These are phyloP conservation scores for Sinocyclocheilus rhinocerous DNA, from an alignment of 2,113 vertebrate genomes.

Conservation along the genomic window DNA sequence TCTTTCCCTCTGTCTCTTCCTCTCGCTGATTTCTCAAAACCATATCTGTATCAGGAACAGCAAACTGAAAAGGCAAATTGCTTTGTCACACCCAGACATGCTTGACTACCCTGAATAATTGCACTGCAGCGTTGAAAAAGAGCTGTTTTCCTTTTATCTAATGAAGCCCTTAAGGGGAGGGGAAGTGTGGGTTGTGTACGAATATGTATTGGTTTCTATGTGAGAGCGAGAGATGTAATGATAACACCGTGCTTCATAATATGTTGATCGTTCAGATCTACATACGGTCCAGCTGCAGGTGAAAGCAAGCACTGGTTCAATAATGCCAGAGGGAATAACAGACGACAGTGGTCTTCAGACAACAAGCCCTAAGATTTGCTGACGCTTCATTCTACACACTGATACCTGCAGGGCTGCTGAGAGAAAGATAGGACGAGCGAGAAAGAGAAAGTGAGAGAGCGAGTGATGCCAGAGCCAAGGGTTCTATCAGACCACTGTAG, in stretches of 20 bases:
- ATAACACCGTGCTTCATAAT: conserved; percentile 41
- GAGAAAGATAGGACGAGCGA: neutral
- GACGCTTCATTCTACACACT: conserved; percentile 60
- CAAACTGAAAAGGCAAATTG: conserved; percentile 74
- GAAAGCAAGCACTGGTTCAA: conserved; percentile 56
- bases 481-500: conserved; percentile 9
- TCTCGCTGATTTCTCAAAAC: conserved; percentile 69
- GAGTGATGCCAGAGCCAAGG: conserved; percentile 8
- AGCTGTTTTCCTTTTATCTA: conserved; percentile 77
- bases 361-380: conserved; percentile 66
- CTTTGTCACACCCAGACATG: conserved; percentile 80
- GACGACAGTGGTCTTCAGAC: conserved; percentile 52
- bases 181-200: conserved; percentile 12
- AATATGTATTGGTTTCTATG: neutral
- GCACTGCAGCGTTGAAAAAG: conserved; percentile 72
- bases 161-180: conserved; percentile 69
- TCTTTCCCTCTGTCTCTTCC: conserved; percentile 43
- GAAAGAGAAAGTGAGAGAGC: conserved; percentile 25
- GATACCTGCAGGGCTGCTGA: conserved; percentile 24
- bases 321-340: conserved; percentile 56
- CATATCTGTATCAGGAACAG: conserved; percentile 75
- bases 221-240: conserved; percentile 39
- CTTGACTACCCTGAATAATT: conserved; percentile 79
- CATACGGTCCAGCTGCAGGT: conserved; percentile 49
- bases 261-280: conserved; percentile 36